Evolutionary conservation across 2,888 invertebrate species (phyloP), one percentile per base, ranked within the genome.

Genomic region (Seira musarum): DNA sequence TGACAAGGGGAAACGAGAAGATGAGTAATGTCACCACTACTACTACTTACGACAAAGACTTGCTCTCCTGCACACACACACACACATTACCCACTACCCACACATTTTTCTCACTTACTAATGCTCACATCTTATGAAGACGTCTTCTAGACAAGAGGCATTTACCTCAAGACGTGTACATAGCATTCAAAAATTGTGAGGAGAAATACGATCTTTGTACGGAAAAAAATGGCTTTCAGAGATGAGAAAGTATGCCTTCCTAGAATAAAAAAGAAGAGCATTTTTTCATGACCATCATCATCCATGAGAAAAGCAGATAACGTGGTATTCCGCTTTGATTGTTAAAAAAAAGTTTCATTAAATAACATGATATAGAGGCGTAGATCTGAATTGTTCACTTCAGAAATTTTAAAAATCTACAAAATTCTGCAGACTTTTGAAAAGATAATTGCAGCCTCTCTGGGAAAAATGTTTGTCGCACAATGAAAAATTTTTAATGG

Each of bases 1-100:
- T 82, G 83, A 83, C 84, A 84, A 77, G 80, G 75, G 80, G 82
- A 83, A 83, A 80, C 72, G 81, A 72, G 78, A 80, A 80, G 80
- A 83, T 84, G 82, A 84, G 80, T 80, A 83, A 82, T 82, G 82
- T 78, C 75, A 82, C 79, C 78, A 74, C 78, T 82, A 79, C 64
- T 81, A 70, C 72, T 72, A 69, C 73, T 68, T 69, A 46, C 68
- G 68, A 65, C 65, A 49, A 65, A 35, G 35, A 61, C 66, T 21
- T 30, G 30, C 53, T 53, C 21, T 69, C 10, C 49, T 21, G 21
- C 61, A 53, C 53, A 73, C 64, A 71, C 46, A 40, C 57, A 61
- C 53, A 8, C 17, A 8, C 19, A 24, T 17, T 21, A 53, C 40
- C 25, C 40, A 66, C 25, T 21, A 64, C 40, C 40, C 15, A n/a